Evolutionary conservation across 2,888 invertebrate species (phyloP).

Genomic region (Cheilosia pagana): DNA sequence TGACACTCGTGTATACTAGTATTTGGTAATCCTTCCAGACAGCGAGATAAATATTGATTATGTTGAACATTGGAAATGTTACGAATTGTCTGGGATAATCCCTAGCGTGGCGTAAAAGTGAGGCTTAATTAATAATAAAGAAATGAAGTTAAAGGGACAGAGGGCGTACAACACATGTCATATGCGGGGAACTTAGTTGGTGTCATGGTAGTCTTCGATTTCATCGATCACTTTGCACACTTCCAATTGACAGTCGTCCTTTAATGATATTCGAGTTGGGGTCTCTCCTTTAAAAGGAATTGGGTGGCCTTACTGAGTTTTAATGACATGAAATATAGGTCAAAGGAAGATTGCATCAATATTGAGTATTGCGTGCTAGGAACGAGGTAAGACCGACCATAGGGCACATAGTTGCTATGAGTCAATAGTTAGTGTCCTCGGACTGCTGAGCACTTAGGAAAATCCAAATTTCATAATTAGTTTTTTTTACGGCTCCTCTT

Average conservation of each 20-base stretch:
- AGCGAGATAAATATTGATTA: slow-evolving; percentile 67
- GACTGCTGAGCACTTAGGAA: too few relatives aligned
- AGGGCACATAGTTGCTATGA: too few relatives aligned
- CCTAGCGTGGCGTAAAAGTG: slow-evolving; percentile 37
- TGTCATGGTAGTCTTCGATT: slow-evolving; percentile 43
- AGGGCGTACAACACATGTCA: background rate
- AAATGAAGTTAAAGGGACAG: slow-evolving; percentile 15
- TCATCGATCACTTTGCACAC: slow-evolving; percentile 62
- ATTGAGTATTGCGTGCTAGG: too few relatives aligned
- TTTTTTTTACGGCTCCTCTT: too few relatives aligned
- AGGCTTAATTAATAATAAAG: slow-evolving; percentile 69
- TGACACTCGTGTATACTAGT: slow-evolving; percentile 56
- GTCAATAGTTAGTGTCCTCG: too few relatives aligned
- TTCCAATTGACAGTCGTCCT: slow-evolving; percentile 24
- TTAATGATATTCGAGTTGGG: slow-evolving; percentile 1
- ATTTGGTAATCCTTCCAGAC: slow-evolving; percentile 64
- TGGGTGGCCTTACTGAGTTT: background rate
- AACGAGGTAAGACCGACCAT: too few relatives aligned
- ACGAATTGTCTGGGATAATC: slow-evolving; percentile 64
- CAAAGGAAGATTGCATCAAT: too few relatives aligned
- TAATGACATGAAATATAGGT: background rate
- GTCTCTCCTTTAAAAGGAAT: background rate
- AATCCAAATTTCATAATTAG: too few relatives aligned
- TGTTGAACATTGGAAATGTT: slow-evolving; percentile 51
- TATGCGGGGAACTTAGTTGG: slow-evolving; percentile 15